These are phyloP conservation scores for Gymnoscelis rufifasciata DNA, from an alignment of 2,888 invertebrate species.

Conservation along the genomic window DNA sequence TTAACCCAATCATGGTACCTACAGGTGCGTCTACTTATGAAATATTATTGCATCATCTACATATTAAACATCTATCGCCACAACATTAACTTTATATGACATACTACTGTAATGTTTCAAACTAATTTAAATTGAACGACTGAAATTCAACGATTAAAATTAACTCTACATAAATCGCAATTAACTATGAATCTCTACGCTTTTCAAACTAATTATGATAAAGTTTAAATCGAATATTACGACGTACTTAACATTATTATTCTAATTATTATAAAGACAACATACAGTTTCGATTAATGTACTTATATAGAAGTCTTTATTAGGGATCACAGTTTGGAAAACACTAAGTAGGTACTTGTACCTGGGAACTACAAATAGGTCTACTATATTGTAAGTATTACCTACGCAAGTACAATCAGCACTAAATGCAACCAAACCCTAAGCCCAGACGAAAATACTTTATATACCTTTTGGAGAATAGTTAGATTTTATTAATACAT, in stretches of 20 bases:
- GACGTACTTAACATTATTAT: conserved; percentile 32
- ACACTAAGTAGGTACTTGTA: conserved; percentile 63
- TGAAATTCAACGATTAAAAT: conserved; percentile 4
- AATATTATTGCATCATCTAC: conserved; percentile 74
- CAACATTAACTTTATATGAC: conserved; percentile 46
- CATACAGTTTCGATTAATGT: conserved; percentile 43
- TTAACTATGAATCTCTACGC: conserved; percentile 7
- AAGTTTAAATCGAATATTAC: conserved; percentile 18
- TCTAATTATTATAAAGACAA: conserved; percentile 35
- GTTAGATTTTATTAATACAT: not conserved
- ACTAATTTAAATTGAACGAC: conserved; percentile 1
- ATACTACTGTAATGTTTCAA: conserved; percentile 16
- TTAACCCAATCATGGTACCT: conserved; percentile 26
- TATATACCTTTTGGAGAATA: too few relatives aligned
- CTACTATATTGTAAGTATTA: conserved; percentile 15
- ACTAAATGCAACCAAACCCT: conserved; percentile 15
- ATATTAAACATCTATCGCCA: conserved; percentile 53
- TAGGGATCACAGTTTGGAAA: conserved; percentile 79
- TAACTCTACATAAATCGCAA: conserved; percentile 2
- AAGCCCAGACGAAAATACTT: not conserved
- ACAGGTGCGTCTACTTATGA: conserved; percentile 72
- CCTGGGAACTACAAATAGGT: conserved; percentile 27
- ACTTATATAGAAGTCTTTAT: conserved; percentile 78
- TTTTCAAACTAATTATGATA: conserved; percentile 6
- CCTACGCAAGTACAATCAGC: conserved; percentile 4